A percentile compares a stretch with the other conserved stretches of the same genome.
These are phyloP conservation scores for Lethrus apterus DNA, from an alignment of 1,140 invertebrate species.

Conservation along the genomic window DNA sequence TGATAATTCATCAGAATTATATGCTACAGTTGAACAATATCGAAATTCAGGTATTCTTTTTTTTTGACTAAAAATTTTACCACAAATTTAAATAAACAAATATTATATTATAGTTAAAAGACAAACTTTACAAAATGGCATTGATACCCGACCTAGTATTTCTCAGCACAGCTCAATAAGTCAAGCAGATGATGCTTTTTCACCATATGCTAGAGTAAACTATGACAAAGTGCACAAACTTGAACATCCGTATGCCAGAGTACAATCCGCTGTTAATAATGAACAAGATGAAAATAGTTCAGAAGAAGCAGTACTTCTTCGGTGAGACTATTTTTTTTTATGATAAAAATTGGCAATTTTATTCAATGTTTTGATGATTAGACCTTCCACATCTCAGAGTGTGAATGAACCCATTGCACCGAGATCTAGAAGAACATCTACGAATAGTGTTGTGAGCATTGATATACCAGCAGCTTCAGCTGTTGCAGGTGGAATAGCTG, in stretches of 20 bases:
- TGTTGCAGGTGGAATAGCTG: slow-evolving; percentile 73
- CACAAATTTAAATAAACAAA: not conserved
- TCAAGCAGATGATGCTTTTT: slow-evolving; percentile 51
- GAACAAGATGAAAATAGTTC: slow-evolving; percentile 11
- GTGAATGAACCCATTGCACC: slow-evolving; percentile 22
- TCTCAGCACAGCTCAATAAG: slow-evolving; percentile 52
- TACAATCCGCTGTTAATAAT: slow-evolving; percentile 45
- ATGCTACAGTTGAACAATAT: slow-evolving; percentile 54
- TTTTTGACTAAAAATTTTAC: slow-evolving; percentile 10
- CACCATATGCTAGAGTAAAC: slow-evolving; percentile 53
- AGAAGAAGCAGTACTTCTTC: slow-evolving; percentile 1
- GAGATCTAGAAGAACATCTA: slow-evolving; percentile 46
- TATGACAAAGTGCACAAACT: slow-evolving; percentile 47
- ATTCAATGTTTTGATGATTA: not conserved
- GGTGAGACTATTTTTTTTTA: not conserved
- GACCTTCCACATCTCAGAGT: slow-evolving; percentile 7
- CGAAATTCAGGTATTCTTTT: slow-evolving; percentile 27
- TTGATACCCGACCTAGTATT: slow-evolving; percentile 42
- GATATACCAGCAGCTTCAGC: slow-evolving; percentile 72
- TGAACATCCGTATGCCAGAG: slow-evolving; percentile 63
- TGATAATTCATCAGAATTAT: slow-evolving; percentile 56
- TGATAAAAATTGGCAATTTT: not conserved
- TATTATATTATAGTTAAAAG: slow-evolving; percentile 31
- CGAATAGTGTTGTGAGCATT: slow-evolving; percentile 40
- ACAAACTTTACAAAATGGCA: slow-evolving; percentile 29